These are phyloP conservation scores for Lithophane leautieri DNA, from an alignment of 2,888 invertebrate genomes.

Conservation along the genomic window DNA sequence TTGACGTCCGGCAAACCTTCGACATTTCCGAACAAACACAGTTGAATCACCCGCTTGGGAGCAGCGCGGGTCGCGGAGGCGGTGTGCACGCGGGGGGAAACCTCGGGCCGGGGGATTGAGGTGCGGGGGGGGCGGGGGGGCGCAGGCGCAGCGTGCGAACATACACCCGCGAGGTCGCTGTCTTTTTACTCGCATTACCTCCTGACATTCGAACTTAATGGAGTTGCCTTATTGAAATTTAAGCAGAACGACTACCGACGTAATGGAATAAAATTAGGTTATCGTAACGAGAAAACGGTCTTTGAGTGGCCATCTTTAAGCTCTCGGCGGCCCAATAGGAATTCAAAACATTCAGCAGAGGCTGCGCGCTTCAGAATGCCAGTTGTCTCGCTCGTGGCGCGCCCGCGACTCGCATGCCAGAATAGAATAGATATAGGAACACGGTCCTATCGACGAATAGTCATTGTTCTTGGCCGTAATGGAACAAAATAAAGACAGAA, in stretches of 20 bases:
- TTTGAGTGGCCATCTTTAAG: slow-evolving; percentile 88
- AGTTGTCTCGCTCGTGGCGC: slow-evolving; percentile 78
- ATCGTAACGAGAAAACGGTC: slow-evolving; percentile 88
- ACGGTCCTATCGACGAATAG: slow-evolving; percentile 83
- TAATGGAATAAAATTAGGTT: slow-evolving; percentile 89
- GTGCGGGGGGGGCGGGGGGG: slow-evolving; percentile 46
- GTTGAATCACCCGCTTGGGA: slow-evolving; percentile 80
- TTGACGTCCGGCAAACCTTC: slow-evolving; percentile 90
- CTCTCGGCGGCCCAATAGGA: slow-evolving; percentile 87
- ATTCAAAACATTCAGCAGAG: slow-evolving; percentile 83
- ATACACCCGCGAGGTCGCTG: slow-evolving; percentile 84
- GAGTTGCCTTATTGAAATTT: slow-evolving; percentile 87
- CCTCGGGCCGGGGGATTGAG: slow-evolving; percentile 31
- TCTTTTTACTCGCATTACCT: slow-evolving; percentile 87
- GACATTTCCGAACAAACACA: slow-evolving; percentile 87
- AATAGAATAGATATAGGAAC: slow-evolving; percentile 84
- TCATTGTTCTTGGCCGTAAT: slow-evolving; percentile 90
- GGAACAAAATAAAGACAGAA: slow-evolving; percentile 90
- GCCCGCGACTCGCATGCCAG: slow-evolving; percentile 66
- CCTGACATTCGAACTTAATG: slow-evolving; percentile 89
- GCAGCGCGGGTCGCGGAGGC: slow-evolving; percentile 49
- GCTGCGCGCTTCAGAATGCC: slow-evolving; percentile 70
- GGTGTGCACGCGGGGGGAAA: slow-evolving; percentile 48
- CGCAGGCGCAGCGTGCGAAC: slow-evolving; percentile 77
- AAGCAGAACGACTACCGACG: slow-evolving; percentile 84